Evolutionary conservation across 2,113 vertebrate genomes (phyloP).

Genomic region (Porphyrio hochstetteri): DNA sequence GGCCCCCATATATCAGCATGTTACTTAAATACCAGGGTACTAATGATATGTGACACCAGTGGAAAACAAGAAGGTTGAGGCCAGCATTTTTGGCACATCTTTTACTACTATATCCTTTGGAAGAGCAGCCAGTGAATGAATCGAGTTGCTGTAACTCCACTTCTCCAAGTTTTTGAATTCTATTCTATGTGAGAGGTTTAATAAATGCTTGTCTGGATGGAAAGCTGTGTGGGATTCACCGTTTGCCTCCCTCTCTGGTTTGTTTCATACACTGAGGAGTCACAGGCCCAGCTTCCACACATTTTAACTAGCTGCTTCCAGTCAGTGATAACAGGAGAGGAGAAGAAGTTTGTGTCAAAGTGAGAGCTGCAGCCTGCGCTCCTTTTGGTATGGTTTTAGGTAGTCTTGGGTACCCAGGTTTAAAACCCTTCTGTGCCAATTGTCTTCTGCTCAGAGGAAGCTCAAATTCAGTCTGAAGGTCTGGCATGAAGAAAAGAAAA

Average conservation of each 20-base stretch:
- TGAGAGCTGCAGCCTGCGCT: neutral
- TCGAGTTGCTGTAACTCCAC: neutral
- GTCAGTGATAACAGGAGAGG: neutral
- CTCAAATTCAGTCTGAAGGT: neutral
- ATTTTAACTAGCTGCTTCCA: neutral
- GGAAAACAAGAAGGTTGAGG: slow-evolving; percentile 19
- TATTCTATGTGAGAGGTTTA: neutral
- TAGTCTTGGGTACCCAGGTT: neutral
- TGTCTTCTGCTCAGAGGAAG: neutral
- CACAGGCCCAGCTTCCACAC: neutral
- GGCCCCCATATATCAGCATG: slow-evolving; percentile 6
- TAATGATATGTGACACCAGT: slow-evolving; percentile 51
- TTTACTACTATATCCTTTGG: neutral
- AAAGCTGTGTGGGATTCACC: neutral
- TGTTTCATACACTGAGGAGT: neutral
- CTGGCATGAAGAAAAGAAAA: neutral
- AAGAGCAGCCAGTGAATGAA: neutral
- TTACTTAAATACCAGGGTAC: slow-evolving; percentile 15
- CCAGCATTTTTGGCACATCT: slow-evolving; percentile 30
- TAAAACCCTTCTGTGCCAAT: neutral
- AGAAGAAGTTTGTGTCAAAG: neutral
- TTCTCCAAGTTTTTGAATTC: neutral
- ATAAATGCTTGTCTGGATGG: neutral
- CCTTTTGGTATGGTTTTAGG: neutral
- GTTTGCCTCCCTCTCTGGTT: neutral